Percentiles rank a stretch among this genome's conserved stretches.
Evolutionary conservation across 2,797 vertebrate genomes (phyloP).

Genomic region (Bovichtus diacanthus): DNA sequence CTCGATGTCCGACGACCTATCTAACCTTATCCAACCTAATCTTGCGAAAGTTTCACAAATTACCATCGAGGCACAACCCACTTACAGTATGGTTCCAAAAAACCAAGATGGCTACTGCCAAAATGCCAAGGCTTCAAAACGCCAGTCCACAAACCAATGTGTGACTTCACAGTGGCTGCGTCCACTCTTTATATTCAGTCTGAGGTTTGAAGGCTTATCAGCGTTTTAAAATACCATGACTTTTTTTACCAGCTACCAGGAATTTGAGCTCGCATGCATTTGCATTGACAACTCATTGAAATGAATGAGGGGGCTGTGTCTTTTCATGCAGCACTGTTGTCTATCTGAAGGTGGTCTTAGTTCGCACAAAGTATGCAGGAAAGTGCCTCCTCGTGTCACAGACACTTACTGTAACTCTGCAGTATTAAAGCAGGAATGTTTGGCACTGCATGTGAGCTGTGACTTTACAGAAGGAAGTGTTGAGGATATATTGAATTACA

Average conservation of each 20-base stretch:
- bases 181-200: no score
- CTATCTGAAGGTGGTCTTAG: background rate
- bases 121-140: no score
- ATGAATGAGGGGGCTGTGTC: background rate
- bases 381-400: background rate
- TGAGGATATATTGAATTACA: background rate
- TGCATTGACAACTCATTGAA: background rate
- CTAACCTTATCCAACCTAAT: no score
- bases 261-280: background rate
- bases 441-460: background rate
- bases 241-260: background rate
- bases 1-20: no score
- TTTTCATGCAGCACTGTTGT: background rate
- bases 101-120: no score
- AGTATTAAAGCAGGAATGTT: background rate
- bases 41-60: no score
- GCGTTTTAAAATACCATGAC: no score
- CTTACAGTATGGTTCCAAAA: no score
- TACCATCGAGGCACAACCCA: no score
- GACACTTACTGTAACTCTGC: background rate
- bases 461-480: conserved; percentile 23
- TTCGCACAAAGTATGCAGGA: background rate
- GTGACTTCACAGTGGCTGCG: no score
- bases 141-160: no score
- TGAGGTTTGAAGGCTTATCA: no score